These are phyloP conservation scores for Bruchidius siliquastri DNA, from an alignment of 2,888 invertebrate species.

Conservation along the genomic window DNA sequence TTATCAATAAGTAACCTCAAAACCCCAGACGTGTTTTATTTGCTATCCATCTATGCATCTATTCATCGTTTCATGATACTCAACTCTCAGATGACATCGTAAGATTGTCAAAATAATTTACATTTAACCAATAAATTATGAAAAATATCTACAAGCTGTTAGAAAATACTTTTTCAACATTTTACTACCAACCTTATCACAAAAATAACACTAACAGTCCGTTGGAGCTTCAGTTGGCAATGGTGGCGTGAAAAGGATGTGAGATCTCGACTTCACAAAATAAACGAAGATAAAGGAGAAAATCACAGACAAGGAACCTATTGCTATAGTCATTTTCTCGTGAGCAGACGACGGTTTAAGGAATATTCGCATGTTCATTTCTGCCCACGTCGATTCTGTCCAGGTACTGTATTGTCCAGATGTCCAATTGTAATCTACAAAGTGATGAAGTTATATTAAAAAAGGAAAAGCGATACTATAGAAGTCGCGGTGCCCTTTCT, in stretches of 20 bases:
- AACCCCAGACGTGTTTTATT: too few relatives aligned
- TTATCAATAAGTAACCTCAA: too few relatives aligned
- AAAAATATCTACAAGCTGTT: not conserved
- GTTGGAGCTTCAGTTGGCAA: conserved; percentile 28
- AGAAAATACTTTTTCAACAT: not conserved
- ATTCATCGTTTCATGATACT: not conserved
- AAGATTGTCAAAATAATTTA: not conserved
- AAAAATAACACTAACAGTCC: conserved; percentile 27
- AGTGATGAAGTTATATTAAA: not conserved
- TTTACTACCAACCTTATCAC: not conserved
- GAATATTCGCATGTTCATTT: conserved; percentile 72
- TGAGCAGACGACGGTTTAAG: conserved; percentile 62
- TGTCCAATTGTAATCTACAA: conserved; percentile 68
- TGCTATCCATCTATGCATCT: not conserved
- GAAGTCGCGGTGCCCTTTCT: too few relatives aligned
- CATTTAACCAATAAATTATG: not conserved
- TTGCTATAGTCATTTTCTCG: conserved; percentile 52
- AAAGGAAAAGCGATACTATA: not conserved
- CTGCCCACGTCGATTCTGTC: conserved; percentile 84
- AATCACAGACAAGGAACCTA: conserved; percentile 51
- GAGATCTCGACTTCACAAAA: conserved; percentile 50
- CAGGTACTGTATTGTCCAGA: conserved; percentile 78
- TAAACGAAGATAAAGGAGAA: conserved; percentile 53
- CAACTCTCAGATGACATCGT: too few relatives aligned
- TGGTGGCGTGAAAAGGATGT: conserved; percentile 45